phyloP scores from a whole-genome alignment of 2,888 invertebrate species.

The Fragum sueziense region DNA sequence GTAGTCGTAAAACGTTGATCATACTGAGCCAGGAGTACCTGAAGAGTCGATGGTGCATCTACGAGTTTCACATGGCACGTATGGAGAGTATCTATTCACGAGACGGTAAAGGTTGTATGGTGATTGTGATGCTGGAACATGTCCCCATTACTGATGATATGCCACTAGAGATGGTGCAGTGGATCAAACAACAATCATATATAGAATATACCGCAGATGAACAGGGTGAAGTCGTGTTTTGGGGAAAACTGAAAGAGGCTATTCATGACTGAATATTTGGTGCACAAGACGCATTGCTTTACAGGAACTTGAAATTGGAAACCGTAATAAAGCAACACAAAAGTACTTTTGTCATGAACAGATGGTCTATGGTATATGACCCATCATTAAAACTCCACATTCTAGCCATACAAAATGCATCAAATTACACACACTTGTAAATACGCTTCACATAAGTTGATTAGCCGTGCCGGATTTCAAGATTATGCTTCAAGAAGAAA shows the following conservation, averaged over 20 bases:
- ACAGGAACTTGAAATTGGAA: too few relatives aligned
- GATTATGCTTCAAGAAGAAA: too few relatives aligned
- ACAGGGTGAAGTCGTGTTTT: background rate
- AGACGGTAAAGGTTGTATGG: background rate
- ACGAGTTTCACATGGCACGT: constrained; percentile 64
- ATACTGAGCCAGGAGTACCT: background rate
- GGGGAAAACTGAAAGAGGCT: background rate
- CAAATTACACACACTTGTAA: too few relatives aligned
- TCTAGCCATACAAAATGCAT: too few relatives aligned
- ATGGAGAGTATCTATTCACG: constrained; percentile 57
- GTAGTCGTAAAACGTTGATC: background rate
- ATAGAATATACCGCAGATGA: background rate
- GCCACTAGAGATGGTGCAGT: background rate
- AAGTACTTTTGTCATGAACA: too few relatives aligned
- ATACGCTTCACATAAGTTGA: too few relatives aligned
- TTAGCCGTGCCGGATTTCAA: too few relatives aligned
- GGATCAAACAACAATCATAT: background rate
- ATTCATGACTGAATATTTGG: too few relatives aligned
- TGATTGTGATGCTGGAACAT: background rate
- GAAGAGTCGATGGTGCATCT: constrained; percentile 29
- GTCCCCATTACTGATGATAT: background rate
- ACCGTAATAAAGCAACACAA: too few relatives aligned
- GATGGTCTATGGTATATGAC: too few relatives aligned
- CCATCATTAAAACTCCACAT: too few relatives aligned
- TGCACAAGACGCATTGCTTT: too few relatives aligned